A percentile compares a stretch with the other conserved stretches of the same genome.
Evolutionary conservation across 2,888 invertebrate species (phyloP).

Genomic region (Rambutsinella grinnellia): DNA sequence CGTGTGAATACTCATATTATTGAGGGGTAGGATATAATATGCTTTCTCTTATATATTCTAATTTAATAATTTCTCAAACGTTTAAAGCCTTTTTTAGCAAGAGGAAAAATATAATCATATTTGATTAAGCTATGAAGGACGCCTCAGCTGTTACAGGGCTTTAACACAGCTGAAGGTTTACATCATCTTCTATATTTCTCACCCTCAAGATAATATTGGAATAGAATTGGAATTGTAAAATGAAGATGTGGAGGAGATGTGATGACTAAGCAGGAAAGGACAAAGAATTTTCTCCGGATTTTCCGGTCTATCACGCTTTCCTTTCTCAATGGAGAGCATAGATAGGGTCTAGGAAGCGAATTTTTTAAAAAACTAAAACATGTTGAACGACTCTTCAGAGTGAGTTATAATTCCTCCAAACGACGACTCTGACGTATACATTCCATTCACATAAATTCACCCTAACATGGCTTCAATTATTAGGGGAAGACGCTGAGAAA

Average conservation of each 20-base stretch:
- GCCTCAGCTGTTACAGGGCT: conserved; percentile 7
- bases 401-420: too few species aligned
- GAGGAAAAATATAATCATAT: conserved; percentile 2
- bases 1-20: too few species aligned
- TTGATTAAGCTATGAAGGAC: neutral
- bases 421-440: too few species aligned
- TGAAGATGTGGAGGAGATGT: neutral
- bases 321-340: neutral
- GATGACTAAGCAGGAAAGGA: neutral
- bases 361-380: neutral
- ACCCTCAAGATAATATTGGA: too few species aligned
- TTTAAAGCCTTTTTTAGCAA: neutral
- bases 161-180: too few species aligned
- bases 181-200: too few species aligned
- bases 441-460: conserved; percentile 7
- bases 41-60: too few species aligned
- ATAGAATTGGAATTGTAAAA: too few species aligned
- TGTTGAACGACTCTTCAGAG: neutral
- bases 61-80: conserved; percentile 6
- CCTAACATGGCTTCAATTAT: conserved; percentile 9
- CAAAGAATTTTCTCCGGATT: neutral
- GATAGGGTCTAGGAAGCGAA: neutral
- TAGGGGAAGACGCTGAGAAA: neutral
- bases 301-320: neutral
- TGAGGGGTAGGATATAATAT: too few species aligned